phyloP scores from a whole-genome alignment of 2,888 invertebrate species.

The Pteria penguin region DNA sequence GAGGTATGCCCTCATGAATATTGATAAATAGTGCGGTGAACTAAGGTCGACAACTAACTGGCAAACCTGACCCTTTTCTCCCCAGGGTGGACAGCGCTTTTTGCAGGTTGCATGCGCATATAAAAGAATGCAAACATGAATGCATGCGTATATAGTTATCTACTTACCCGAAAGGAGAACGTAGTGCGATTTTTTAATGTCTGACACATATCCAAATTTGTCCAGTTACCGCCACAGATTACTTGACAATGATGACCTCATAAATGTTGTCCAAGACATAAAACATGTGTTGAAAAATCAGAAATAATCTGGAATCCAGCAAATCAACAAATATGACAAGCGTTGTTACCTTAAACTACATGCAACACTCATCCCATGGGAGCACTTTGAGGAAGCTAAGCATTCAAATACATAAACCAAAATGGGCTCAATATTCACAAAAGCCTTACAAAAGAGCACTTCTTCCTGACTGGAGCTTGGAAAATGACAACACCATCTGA shows the following conservation, averaged over 20 bases:
- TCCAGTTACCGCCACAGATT: slow-evolving; percentile 4
- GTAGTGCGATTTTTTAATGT: no score
- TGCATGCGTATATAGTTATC: no score
- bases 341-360: not conserved
- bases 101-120: no score
- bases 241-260: not conserved
- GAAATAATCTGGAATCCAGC: not conserved
- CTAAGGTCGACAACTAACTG: no score
- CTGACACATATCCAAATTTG: not conserved
- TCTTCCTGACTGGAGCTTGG: not conserved
- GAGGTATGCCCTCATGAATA: no score
- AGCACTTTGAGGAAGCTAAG: slow-evolving; percentile 22
- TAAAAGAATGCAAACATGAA: no score
- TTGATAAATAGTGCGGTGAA: no score
- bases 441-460: slow-evolving; percentile 6
- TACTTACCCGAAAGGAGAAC: not conserved
- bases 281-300: slow-evolving; percentile 20
- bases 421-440: slow-evolving; percentile 7
- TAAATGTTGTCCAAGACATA: slow-evolving; percentile 21
- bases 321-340: not conserved
- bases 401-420: slow-evolving; percentile 1
- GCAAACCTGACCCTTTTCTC: no score
- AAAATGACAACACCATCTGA: no score
- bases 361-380: not conserved
- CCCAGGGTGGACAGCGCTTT: no score